Conservation (phyloP, 1,140 invertebrate genomes). For the Acarapis woodi region DNA sequence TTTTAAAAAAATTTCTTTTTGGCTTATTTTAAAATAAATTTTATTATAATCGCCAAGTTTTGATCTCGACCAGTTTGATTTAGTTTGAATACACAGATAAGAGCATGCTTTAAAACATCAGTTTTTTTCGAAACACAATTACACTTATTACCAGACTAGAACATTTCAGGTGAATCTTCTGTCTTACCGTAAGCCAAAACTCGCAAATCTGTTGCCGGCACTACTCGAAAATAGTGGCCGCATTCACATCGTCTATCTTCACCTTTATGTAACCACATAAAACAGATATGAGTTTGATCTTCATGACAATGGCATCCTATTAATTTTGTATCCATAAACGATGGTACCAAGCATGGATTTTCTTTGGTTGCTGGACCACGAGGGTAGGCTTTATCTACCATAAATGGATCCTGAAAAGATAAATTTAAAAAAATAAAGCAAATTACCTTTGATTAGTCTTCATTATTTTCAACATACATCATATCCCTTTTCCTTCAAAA, state of each 20-base stretch:
- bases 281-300: slow-evolving; percentile 53
- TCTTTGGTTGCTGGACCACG: slow-evolving; percentile 49
- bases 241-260: slow-evolving; percentile 68
- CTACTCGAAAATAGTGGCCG: slow-evolving; percentile 82
- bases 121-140: no score
- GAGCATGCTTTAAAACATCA: no score
- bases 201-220: slow-evolving; percentile 24
- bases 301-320: slow-evolving; percentile 90
- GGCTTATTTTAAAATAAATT: no score
- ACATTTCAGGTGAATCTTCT: no score
- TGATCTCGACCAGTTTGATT: no score
- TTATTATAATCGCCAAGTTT: no score
- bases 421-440: slow-evolving; percentile 15
- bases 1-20: no score
- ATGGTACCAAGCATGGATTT: slow-evolving; percentile 58
- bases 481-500: slow-evolving; percentile 52
- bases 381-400: slow-evolving; percentile 46
- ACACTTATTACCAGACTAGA: no score
- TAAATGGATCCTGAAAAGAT: slow-evolving; percentile 41
- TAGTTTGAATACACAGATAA: no score
- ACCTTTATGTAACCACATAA: slow-evolving; percentile 76
- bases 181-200: no score
- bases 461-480: slow-evolving; percentile 25
- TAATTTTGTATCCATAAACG: slow-evolving; percentile 53
- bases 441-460: not conserved